These are phyloP conservation scores for Solen grandis DNA, from an alignment of 1,140 invertebrate species.

Conservation along the genomic window DNA sequence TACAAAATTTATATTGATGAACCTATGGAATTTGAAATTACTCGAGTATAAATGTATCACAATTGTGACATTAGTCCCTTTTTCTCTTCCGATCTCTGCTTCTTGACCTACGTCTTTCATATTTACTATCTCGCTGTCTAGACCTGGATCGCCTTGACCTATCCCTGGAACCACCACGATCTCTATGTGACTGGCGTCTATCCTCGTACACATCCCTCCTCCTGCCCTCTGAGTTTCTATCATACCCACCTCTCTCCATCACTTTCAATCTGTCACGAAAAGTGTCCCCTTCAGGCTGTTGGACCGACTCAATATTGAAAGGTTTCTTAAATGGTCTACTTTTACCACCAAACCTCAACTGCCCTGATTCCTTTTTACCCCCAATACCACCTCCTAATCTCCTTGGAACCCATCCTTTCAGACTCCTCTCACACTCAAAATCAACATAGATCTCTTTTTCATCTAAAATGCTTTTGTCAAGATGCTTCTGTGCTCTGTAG, in stretches of 20 bases:
- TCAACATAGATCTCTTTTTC: constrained; percentile 83
- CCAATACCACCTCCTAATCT: constrained; percentile 93
- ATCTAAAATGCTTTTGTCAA: constrained; percentile 87
- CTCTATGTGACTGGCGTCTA: neutral
- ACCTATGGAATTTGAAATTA: too few relatives aligned
- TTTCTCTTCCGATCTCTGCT: constrained; percentile 14
- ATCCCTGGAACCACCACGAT: neutral
- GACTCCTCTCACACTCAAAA: constrained; percentile 82
- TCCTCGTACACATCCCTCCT: constrained; percentile 29
- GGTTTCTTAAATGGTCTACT: constrained; percentile 85
- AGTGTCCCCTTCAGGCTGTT: constrained; percentile 28
- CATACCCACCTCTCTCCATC: constrained; percentile 5
- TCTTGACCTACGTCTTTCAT: constrained; percentile 17
- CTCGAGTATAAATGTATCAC: too few relatives aligned
- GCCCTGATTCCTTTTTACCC: constrained; percentile 93
- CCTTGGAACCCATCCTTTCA: constrained; percentile 91
- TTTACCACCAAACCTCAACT: constrained; percentile 91
- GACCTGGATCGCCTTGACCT: constrained; percentile 1
- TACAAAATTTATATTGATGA: too few relatives aligned
- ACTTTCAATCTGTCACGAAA: constrained; percentile 26
- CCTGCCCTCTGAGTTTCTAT: constrained; percentile 7
- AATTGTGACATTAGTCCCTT: neutral
- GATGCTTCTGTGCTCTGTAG: constrained; percentile 84
- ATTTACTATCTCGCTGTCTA: neutral
- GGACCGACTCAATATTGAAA: constrained; percentile 48